Conservation (phyloP, 2,888 invertebrate genomes). For the Chorisops tibialis region DNA sequence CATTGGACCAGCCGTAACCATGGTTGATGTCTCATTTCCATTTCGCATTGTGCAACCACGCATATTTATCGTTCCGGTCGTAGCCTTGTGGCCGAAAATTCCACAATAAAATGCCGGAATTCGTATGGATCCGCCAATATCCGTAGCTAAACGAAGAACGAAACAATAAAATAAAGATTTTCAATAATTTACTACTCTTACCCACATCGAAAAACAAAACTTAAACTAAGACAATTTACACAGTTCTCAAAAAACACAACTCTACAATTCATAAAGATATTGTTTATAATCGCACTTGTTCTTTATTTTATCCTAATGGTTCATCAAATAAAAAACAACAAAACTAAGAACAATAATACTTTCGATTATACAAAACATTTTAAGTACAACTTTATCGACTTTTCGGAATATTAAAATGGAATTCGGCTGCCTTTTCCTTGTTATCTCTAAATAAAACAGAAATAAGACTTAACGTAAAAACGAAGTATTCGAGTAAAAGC, state of each 20-base stretch:
- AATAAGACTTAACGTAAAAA: too few relatives aligned
- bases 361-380: neutral
- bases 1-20: conserved; percentile 83
- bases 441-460: too few relatives aligned
- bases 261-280: too few relatives aligned
- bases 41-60: conserved; percentile 68
- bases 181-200: neutral
- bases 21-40: conserved; percentile 66
- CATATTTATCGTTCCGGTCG: conserved; percentile 57
- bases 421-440: too few relatives aligned
- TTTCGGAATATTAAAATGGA: too few relatives aligned
- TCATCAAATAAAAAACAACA: neutral
- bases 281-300: too few relatives aligned
- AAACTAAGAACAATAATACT: neutral
- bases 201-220: neutral
- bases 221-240: neutral
- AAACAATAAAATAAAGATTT: neutral
- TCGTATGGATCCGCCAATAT: conserved; percentile 95
- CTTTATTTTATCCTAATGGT: too few relatives aligned
- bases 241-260: too few relatives aligned
- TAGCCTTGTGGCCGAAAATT: conserved; percentile 79
- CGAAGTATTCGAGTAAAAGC: too few relatives aligned
- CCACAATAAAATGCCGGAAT: conserved; percentile 86
- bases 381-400: too few relatives aligned
- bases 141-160: conserved; percentile 60